Evolutionary conservation across 2,797 vertebrate species (phyloP).

Genomic region (Peromyscus attwateri): DNA sequence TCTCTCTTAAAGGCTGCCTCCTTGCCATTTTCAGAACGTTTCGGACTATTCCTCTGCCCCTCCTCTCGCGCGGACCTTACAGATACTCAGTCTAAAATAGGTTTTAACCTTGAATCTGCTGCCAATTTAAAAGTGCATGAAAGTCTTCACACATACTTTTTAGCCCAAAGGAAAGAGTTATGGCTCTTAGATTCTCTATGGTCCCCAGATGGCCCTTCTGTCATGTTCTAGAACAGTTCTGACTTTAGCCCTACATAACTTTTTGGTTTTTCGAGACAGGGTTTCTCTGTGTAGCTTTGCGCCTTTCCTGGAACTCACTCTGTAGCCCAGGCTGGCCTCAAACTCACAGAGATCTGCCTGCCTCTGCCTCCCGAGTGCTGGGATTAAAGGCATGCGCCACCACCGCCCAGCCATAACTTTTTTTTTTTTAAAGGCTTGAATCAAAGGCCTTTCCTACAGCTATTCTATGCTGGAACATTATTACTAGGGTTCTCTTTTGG

Average conservation of each 20-base stretch:
- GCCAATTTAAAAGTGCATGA: not conserved
- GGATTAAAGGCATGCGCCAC: too few relatives aligned
- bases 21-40: not conserved
- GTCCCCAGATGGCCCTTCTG: not conserved
- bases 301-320: too few relatives aligned
- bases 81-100: not conserved
- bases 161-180: not conserved
- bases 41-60: not conserved
- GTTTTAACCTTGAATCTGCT: not conserved
- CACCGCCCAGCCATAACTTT: too few relatives aligned
- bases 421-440: not conserved
- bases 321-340: too few relatives aligned
- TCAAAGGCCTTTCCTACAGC: not conserved
- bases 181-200: not conserved
- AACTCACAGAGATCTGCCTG: too few relatives aligned
- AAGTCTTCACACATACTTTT: not conserved
- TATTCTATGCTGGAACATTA: not conserved
- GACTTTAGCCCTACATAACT: not conserved
- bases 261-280: not conserved
- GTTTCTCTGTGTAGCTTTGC: too few relatives aligned
- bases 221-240: not conserved
- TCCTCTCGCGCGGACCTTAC: not conserved
- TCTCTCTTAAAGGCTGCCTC: not conserved
- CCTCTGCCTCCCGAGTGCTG: too few relatives aligned
- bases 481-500: not conserved